Percentiles rank a stretch among this genome's conserved stretches.
Evolutionary conservation across 2,888 invertebrate genomes (phyloP).

Genomic region (Spicauda simplicius): DNA sequence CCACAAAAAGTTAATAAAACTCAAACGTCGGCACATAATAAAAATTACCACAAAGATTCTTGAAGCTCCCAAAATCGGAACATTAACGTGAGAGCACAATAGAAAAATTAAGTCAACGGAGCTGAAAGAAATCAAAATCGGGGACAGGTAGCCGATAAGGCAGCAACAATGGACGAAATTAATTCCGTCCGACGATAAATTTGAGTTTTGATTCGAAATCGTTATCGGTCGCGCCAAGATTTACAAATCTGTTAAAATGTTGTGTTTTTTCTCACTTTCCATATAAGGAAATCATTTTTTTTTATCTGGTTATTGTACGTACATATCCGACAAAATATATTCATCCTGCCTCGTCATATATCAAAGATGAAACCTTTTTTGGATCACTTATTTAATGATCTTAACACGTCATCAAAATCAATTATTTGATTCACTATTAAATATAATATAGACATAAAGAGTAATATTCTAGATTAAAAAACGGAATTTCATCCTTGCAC

Average conservation of each 20-base stretch:
- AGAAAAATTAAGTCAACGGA: conserved; percentile 50
- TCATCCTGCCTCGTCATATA: too few species aligned
- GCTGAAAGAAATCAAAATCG: conserved; percentile 60
- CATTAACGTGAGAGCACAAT: conserved; percentile 46
- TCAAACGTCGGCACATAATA: not conserved
- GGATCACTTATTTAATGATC: too few species aligned
- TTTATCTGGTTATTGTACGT: too few species aligned
- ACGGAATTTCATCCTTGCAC: too few species aligned
- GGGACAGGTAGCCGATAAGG: conserved; percentile 73
- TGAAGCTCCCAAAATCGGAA: conserved; percentile 35
- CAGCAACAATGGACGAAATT: conserved; percentile 74
- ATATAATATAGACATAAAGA: too few species aligned
- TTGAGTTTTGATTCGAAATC: conserved; percentile 72
- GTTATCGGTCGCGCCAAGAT: not conserved
- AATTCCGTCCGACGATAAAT: conserved; percentile 70
- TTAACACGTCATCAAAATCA: too few species aligned
- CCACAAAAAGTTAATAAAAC: not conserved
- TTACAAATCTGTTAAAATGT: not conserved
- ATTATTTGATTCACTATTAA: too few species aligned
- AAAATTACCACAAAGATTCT: conserved; percentile 15
- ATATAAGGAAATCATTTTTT: not conserved
- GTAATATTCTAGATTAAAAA: too few species aligned
- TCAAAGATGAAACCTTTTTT: too few species aligned
- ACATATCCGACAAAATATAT: too few species aligned
- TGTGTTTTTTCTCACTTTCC: not conserved